Percentiles rank a stretch among this genome's conserved stretches.
These are phyloP conservation scores for Bradynema listronoti DNA, from an alignment of 1,140 invertebrate genomes.

Conservation along the genomic window DNA sequence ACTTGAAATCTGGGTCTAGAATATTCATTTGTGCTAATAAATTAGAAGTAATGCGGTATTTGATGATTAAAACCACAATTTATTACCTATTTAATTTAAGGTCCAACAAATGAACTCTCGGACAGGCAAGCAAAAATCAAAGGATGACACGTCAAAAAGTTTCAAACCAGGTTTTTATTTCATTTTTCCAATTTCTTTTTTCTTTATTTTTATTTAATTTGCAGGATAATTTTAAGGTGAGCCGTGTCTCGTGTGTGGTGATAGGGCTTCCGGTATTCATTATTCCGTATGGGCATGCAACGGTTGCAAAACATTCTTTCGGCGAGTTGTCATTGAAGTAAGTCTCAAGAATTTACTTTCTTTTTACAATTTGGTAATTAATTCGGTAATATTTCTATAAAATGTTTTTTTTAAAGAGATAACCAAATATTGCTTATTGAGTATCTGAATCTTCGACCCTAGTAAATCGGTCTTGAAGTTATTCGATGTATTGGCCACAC, in stretches of 20 bases:
- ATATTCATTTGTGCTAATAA: neutral
- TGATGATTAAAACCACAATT: neutral
- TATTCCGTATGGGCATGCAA: conserved; percentile 33
- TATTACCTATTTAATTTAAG: too few relatives aligned
- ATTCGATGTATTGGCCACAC: too few relatives aligned
- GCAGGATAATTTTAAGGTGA: conserved; percentile 28
- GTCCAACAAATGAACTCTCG: too few relatives aligned
- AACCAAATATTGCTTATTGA: too few relatives aligned
- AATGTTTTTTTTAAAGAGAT: neutral
- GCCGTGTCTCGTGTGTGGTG: conserved; percentile 47
- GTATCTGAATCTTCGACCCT: too few relatives aligned
- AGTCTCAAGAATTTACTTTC: conserved; percentile 23
- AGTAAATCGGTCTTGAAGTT: too few relatives aligned
- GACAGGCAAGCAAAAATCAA: conserved; percentile 36
- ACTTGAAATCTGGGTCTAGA: neutral
- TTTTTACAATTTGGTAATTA: conserved; percentile 23
- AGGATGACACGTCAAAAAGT: conserved; percentile 29
- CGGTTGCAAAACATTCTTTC: conserved; percentile 36
- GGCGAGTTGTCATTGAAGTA: conserved; percentile 45
- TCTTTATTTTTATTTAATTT: too few relatives aligned
- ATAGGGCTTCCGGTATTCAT: conserved; percentile 51
- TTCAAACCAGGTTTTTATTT: conserved; percentile 36
- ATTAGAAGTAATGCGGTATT: too few relatives aligned
- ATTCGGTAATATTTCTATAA: conserved; percentile 13
- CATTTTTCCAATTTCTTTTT: too few relatives aligned